Evolutionary conservation across 2,113 vertebrate genomes (phyloP), one percentile per base, ranked within the genome.

Genomic region (Lagopus muta): DNA sequence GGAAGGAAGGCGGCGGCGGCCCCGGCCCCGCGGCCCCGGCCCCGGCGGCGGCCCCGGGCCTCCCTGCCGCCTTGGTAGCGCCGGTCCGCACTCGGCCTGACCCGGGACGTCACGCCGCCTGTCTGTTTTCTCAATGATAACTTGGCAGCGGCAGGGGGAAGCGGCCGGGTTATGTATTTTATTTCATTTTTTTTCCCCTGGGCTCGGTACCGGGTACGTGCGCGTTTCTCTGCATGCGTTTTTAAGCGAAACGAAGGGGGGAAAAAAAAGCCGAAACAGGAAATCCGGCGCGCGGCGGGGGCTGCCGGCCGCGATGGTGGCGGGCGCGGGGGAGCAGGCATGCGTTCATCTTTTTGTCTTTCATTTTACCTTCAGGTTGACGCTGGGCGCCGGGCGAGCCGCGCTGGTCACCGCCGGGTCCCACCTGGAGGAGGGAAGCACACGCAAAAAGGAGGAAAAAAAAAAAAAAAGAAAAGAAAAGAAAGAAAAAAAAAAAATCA

Each of bases 281-380:
- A 80, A 88, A 88, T 72, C 85, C 75, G 64, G 70, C 60, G 65
- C 55, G 88, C 58, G 88, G 65, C 48, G 78, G 78, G 62, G 48
- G 65, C 58, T 78, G 48, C 47, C 76, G 71, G 40, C 54, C 79
- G 79, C 67, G 79, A 70, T 70, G 75, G 92, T 81, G 79, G 89
- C 62, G 71, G 82, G 86, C 91, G 76, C 89, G 89, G 90, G 94
- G 96, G 91, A 81, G 75, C 74, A 71, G 82, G 84, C 97, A 97
- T 97, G 97, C 97, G 96, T 97, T 97, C 97, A 94, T 97, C 97
- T 97, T 96, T 97, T 95, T 95, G 97, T 97, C 97, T 97, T 97
- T 97, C 97, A 97, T 97, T 97, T 98, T 97, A 97, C 96, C 96
- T 97, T 98, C 96, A 97, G 96, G 95, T 96, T 97, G 97, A 98